Conservation (phyloP, 2,113 vertebrate species). For the Heliornis fulica region DNA sequence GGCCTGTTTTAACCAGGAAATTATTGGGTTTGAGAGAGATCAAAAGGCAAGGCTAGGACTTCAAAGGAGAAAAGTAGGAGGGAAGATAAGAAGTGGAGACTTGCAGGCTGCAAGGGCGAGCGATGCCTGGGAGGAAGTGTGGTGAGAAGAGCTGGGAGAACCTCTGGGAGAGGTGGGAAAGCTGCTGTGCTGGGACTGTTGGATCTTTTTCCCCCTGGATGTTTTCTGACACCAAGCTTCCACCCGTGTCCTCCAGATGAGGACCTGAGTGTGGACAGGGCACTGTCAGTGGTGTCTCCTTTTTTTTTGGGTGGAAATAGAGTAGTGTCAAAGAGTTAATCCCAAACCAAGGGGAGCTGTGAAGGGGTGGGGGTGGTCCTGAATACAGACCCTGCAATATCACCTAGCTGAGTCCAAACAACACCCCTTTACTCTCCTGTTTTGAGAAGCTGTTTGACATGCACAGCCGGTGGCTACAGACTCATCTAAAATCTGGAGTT, state of each 20-base stretch:
- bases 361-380: neutral
- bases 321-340: neutral
- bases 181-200: neutral
- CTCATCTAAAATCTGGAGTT: neutral
- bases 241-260: neutral
- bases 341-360: neutral
- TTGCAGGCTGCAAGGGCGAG: neutral
- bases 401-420: neutral
- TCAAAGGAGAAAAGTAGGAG: constrained; percentile 25
- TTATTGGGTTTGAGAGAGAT: neutral
- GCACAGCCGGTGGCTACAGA: neutral
- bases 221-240: neutral
- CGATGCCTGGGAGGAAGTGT: neutral
- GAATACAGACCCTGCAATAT: neutral
- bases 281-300: accelerated
- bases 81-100: constrained; percentile 1
- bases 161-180: neutral
- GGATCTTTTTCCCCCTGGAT: neutral
- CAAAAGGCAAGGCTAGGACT: neutral
- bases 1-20: neutral
- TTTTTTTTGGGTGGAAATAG: neutral
- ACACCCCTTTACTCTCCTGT: neutral
- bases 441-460: neutral
- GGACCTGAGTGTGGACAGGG: neutral
- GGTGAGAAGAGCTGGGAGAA: neutral